Conservation (phyloP, 2,888 invertebrate species). For the Epirrita christyi region DNA sequence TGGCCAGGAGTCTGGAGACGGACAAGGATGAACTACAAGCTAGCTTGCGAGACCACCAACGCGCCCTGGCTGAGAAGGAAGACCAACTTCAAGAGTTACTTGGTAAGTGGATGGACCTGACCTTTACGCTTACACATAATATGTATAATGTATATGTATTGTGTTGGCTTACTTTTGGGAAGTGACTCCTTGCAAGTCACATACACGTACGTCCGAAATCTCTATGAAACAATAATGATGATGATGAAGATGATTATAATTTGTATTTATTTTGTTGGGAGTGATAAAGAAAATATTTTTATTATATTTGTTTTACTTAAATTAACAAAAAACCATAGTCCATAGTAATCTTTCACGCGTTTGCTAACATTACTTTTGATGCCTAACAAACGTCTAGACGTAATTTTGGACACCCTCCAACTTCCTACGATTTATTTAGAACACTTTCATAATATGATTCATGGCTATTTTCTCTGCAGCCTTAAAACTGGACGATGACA, state of each 20-base stretch:
- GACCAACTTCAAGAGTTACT: constrained; percentile 73
- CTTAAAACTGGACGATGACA: constrained; percentile 84
- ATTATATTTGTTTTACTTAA: no score
- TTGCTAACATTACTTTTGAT: constrained; percentile 43
- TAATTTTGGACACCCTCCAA: constrained; percentile 59
- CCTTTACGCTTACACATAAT: no score
- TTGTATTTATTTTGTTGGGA: no score
- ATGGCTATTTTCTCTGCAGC: constrained; percentile 67
- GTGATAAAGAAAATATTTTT: no score
- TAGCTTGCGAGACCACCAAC: constrained; percentile 84
- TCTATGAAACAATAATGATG: no score
- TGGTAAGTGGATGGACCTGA: constrained; percentile 58
- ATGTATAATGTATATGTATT: no score
- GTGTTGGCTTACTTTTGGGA: no score
- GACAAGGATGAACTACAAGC: constrained; percentile 90
- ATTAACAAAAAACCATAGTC: no score
- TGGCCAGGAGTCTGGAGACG: constrained; percentile 74
- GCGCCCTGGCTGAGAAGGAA: constrained; percentile 69
- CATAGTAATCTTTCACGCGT: no score
- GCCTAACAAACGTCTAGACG: constrained; percentile 40
- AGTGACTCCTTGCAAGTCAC: no score
- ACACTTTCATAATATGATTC: constrained; percentile 44
- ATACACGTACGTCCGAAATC: no score
- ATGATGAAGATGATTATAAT: no score
- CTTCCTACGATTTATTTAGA: constrained; percentile 50